These are phyloP conservation scores for Neoscelio sp. DNA, from an alignment of 2,888 invertebrate genomes.

Conservation along the genomic window DNA sequence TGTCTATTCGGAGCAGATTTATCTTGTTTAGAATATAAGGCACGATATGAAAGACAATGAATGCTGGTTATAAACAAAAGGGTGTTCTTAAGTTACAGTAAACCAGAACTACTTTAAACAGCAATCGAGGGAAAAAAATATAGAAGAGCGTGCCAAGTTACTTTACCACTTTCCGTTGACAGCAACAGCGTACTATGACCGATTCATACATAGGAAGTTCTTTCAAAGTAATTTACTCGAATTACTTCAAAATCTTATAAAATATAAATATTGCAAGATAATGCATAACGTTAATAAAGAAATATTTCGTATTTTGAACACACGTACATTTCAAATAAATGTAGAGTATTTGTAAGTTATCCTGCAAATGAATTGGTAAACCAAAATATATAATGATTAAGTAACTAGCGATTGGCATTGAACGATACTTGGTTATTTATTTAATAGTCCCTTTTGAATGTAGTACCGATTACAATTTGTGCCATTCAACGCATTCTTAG, in stretches of 20 bases:
- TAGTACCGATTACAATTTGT: conserved; percentile 44
- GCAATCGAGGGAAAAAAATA: conserved; percentile 47
- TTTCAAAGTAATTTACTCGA: background rate
- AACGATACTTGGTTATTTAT: background rate
- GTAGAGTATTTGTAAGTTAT: too few species aligned
- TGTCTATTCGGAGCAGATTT: too few species aligned
- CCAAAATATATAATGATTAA: background rate
- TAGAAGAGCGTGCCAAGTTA: conserved; percentile 43
- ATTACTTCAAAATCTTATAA: too few species aligned
- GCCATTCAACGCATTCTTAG: conserved; percentile 56
- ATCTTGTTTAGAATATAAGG: too few species aligned
- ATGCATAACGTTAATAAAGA: too few species aligned
- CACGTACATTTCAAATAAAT: too few species aligned
- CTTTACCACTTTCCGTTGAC: conserved; percentile 15
- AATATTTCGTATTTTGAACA: too few species aligned
- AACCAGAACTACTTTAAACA: conserved; percentile 44
- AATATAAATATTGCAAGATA: too few species aligned
- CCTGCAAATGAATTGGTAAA: too few species aligned
- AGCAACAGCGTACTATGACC: conserved; percentile 18
- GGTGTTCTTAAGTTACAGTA: conserved; percentile 53
- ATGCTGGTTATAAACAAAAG: conserved; percentile 47
- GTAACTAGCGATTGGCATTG: background rate
- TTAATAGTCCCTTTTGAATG: conserved; percentile 38
- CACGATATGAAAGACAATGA: conserved; percentile 15
- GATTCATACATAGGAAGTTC: conserved; percentile 16